A percentile compares a stretch with the other conserved stretches of the same genome.
phyloP scores from a whole-genome alignment of 2,113 vertebrate genomes.

The Candoia aspera region DNA sequence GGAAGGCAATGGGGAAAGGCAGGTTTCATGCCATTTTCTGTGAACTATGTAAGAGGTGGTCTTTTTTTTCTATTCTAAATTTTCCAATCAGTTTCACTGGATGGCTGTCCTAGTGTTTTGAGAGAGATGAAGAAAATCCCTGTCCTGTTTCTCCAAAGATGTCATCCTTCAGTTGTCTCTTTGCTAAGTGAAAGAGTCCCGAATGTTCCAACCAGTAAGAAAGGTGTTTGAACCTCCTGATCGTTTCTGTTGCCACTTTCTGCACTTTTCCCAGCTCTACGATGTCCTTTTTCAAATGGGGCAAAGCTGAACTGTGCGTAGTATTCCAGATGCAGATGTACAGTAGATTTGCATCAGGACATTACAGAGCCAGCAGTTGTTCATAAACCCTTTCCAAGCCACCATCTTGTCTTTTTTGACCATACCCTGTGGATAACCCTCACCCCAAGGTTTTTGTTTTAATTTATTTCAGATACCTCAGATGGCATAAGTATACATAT shows the following conservation, averaged over 20 bases:
- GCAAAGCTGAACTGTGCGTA: not conserved
- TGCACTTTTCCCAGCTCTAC: not conserved
- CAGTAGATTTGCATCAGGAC: not conserved
- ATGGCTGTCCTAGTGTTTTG: not conserved
- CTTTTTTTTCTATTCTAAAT: not conserved
- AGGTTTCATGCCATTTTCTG: not conserved
- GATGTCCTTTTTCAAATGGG: not conserved
- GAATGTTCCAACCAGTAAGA: not conserved
- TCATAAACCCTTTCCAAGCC: not conserved
- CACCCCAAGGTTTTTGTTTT: not conserved
- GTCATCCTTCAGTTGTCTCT: not conserved
- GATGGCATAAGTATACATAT: not conserved
- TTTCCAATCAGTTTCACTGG: not conserved
- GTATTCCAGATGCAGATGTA: not conserved
- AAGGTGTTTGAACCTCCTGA: not conserved
- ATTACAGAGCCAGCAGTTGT: not conserved
- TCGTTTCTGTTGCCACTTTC: not conserved
- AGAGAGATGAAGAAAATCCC: not conserved
- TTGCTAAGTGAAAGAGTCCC: not conserved
- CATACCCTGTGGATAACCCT: not conserved
- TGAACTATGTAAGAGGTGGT: not conserved
- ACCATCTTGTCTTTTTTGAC: not conserved
- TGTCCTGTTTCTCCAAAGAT: not conserved
- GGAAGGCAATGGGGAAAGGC: not conserved
- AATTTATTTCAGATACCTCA: not conserved